Conservation (phyloP, 2,113 vertebrate species). For the Tyrannus savana region DNA sequence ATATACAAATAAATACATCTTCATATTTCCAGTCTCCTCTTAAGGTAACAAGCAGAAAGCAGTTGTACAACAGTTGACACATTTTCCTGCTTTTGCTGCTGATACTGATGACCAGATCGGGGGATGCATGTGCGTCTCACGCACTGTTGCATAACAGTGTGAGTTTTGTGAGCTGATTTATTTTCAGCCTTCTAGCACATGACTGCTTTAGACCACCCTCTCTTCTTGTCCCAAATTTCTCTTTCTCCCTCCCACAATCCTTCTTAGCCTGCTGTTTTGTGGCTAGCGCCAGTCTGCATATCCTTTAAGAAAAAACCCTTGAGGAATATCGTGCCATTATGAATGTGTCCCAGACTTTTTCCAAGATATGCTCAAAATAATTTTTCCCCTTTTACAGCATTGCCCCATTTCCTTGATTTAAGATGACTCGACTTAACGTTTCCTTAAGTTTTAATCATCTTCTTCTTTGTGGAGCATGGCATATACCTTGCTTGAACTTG, state of each 20-base stretch:
- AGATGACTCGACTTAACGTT: conserved; percentile 43
- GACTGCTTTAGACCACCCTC: conserved; percentile 31
- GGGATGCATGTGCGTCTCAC: not conserved
- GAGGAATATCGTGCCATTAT: conserved; percentile 23
- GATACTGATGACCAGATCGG: not conserved
- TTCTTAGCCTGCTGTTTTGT: conserved; percentile 2
- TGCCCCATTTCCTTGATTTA: conserved; percentile 58
- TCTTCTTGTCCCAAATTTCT: conserved; percentile 36
- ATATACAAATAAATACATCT: not conserved
- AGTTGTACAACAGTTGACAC: not conserved
- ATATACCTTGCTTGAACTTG: conserved; percentile 62
- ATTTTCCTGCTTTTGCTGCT: not conserved
- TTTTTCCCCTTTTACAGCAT: conserved; percentile 13
- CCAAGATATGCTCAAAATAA: conserved; percentile 12
- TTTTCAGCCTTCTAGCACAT: conserved; percentile 57
- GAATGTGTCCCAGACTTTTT: conserved; percentile 39
- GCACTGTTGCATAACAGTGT: conserved; percentile 6
- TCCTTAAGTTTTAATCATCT: conserved; percentile 25
- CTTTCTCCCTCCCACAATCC: not conserved
- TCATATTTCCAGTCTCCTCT: not conserved
- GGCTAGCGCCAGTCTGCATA: conserved; percentile 10
- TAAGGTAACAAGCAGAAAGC: not conserved
- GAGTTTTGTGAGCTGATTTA: conserved; percentile 17
- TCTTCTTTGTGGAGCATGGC: not conserved
- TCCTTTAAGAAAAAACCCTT: conserved; percentile 47